Evolutionary conservation across 2,888 invertebrate species (phyloP), one percentile per base, ranked within the genome.

Genomic region (Melitaea athalia): DNA sequence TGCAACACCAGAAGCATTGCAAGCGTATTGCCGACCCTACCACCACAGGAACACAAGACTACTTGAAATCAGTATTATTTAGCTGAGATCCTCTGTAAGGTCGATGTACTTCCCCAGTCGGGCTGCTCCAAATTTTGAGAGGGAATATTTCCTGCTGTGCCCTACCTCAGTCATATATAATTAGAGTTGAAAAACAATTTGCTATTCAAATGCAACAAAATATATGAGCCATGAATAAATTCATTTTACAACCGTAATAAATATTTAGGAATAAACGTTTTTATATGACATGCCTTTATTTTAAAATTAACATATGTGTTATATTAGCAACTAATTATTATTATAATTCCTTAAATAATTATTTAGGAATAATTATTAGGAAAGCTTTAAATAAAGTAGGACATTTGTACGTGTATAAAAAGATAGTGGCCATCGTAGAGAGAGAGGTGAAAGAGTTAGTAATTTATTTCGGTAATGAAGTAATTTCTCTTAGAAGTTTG

Each of bases 391-490:
- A 59, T 68, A 52, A 63, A 63, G 14, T 59, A 50, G 49, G n/a
- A 17, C 62, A 57, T 57, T 67, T 57, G 57, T 67, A 47, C 57
- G 17, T 49, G 63, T 67, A 67, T 63, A 57, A 67, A 57, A 42
- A 53, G 50, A 67, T 67, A 67, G 67, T 67, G 59, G 24, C 62
- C 45, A 57, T 57, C 62, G 61, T 42, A 31, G 62, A 62, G 49
- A 49, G 49, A 14, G 33, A 47, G 33, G 52, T 77, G 78, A 77
- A 79, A 77, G 83, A 83, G 80, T 83, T 81, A 74, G 87, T 86
- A 85, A 86, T 86, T 86, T 86, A 85, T 86, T 85, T 84, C 79
- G 83, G 85, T 86, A 86, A 86, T 86, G 85, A 85, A 68, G 85
- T 84, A 84, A 86, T 86, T 85, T 86, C 85, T 86, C 85, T 82